These are phyloP conservation scores for Apistogramma diplotaenia DNA, from an alignment of 2,113 vertebrate species.

Conservation along the genomic window DNA sequence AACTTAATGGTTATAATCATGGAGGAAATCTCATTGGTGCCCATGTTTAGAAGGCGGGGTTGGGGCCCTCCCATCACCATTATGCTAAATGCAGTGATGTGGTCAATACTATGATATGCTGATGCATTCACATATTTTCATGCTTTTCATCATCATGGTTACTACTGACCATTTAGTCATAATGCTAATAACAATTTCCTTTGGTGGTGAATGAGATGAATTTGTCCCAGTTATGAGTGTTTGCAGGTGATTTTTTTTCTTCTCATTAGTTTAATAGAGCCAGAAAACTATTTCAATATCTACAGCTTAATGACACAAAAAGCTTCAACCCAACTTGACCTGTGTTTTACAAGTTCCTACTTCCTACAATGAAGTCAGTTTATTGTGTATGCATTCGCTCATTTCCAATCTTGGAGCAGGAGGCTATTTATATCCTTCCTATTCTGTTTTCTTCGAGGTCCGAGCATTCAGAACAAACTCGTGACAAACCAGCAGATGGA, in stretches of 20 bases:
- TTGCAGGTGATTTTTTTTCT: not conserved
- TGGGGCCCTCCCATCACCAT: not conserved
- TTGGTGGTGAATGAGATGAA: not conserved
- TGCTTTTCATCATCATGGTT: not conserved
- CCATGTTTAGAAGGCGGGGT: not conserved
- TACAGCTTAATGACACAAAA: too few relatives aligned
- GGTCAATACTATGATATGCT: not conserved
- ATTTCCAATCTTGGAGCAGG: not conserved
- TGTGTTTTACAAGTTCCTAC: not conserved
- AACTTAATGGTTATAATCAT: not conserved
- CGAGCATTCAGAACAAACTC: constrained; percentile 87
- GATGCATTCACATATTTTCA: not conserved
- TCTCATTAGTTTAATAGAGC: not conserved
- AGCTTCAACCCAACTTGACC: not conserved
- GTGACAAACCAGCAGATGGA: constrained; percentile 92
- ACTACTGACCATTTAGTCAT: not conserved
- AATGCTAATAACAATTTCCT: not conserved
- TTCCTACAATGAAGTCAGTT: not conserved
- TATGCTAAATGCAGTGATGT: not conserved
- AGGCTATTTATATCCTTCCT: not conserved
- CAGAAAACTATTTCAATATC: not conserved
- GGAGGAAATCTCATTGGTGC: not conserved
- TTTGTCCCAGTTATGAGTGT: not conserved
- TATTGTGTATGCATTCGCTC: too few relatives aligned
- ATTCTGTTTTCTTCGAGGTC: constrained; percentile 76